phyloP scores from a whole-genome alignment of 2,797 vertebrate species.

The Vireo griseus region DNA sequence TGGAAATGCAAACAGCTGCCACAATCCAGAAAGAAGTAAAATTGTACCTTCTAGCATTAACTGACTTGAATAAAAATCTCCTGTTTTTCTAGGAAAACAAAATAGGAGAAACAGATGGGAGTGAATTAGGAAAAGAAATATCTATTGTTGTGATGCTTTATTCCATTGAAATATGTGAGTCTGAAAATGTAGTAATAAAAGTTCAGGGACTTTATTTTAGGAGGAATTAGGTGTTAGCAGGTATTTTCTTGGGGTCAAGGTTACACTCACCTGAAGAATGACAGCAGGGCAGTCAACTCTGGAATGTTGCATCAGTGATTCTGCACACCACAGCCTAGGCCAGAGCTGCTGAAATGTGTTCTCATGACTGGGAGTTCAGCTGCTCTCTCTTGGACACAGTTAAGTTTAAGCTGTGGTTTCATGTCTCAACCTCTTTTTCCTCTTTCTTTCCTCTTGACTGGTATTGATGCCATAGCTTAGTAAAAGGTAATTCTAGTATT shows the following conservation, averaged over 20 bases:
- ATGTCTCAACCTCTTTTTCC: neutral
- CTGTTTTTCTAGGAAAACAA: neutral
- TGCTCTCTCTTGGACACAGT: neutral
- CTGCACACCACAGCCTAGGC: neutral
- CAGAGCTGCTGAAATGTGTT: neutral
- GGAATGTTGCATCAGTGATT: neutral
- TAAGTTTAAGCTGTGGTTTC: neutral
- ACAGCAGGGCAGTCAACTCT: neutral
- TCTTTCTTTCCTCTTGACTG: neutral
- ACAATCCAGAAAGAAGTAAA: neutral
- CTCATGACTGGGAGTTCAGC: neutral
- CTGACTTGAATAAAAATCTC: neutral
- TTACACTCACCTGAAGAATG: neutral
- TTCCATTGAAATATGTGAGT: neutral
- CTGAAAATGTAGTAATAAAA: neutral
- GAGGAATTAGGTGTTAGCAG: neutral
- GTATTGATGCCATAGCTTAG: neutral
- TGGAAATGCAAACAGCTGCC: neutral
- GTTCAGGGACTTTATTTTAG: neutral
- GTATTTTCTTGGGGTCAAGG: neutral
- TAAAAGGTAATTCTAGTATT: constrained; percentile 1
- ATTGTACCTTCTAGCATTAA: neutral
- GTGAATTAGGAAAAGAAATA: neutral
- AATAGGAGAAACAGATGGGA: neutral
- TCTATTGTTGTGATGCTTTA: neutral